Percentiles rank a stretch among this genome's conserved stretches.
These are phyloP conservation scores for Cephalotes varians DNA, from an alignment of 2,888 invertebrate genomes.

Conservation along the genomic window DNA sequence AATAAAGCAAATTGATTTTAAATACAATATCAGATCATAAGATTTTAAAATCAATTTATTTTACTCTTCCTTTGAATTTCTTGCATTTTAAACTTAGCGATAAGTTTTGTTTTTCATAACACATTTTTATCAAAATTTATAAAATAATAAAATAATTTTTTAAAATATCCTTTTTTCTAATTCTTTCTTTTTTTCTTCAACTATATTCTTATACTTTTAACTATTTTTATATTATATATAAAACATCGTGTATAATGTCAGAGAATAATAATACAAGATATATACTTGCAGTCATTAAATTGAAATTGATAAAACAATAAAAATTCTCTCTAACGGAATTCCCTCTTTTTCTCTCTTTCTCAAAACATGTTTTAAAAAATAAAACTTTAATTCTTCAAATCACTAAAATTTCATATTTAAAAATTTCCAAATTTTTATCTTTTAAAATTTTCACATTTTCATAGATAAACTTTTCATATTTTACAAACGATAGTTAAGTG, in stretches of 20 bases:
- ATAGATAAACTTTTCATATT: neutral
- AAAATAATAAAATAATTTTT: neutral
- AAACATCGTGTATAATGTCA: neutral
- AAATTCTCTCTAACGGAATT: neutral
- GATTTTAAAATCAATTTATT: neutral
- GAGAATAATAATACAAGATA: neutral
- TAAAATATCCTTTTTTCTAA: neutral
- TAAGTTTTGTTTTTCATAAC: neutral
- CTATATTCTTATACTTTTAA: neutral
- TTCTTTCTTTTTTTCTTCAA: neutral
- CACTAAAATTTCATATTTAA: neutral
- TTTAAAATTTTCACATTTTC: neutral
- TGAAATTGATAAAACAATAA: neutral
- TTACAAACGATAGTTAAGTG: neutral
- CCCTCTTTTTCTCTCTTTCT: neutral
- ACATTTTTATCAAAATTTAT: neutral
- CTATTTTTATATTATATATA: neutral
- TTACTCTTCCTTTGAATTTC: neutral
- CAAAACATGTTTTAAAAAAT: neutral
- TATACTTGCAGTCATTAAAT: neutral
- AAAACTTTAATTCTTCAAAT: neutral
- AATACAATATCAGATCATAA: neutral
- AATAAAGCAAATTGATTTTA: neutral
- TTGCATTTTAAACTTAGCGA: neutral
- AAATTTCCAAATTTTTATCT: neutral